phyloP scores from a whole-genome alignment of 2,113 vertebrate genomes.

The Falco punctatus region DNA sequence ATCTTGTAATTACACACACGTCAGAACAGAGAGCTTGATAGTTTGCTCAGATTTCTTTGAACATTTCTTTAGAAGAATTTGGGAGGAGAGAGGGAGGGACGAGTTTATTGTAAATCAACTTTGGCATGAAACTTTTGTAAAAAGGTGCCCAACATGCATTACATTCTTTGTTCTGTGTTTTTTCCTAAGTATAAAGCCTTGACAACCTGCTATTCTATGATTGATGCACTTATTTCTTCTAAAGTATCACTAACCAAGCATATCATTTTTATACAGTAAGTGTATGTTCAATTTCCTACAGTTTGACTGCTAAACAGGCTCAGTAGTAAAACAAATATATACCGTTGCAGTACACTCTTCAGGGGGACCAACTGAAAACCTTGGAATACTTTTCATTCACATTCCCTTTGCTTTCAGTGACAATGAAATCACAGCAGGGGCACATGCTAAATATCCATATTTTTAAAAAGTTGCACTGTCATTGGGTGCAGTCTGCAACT shows the following conservation, averaged over 20 bases:
- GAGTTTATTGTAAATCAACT: slow-evolving; percentile 53
- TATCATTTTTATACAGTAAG: slow-evolving; percentile 82
- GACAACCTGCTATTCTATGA: slow-evolving; percentile 78
- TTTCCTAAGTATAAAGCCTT: slow-evolving; percentile 72
- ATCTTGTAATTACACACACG: slow-evolving; percentile 52
- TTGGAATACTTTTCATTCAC: neutral
- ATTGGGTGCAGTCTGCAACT: slow-evolving; percentile 29
- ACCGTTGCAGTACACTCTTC: slow-evolving; percentile 47
- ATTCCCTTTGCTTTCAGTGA: neutral
- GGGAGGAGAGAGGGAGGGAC: neutral
- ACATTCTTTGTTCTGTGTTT: slow-evolving; percentile 73
- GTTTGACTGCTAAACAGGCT: slow-evolving; percentile 81
- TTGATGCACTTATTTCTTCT: slow-evolving; percentile 83
- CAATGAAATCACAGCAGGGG: slow-evolving; percentile 35
- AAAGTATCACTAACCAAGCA: slow-evolving; percentile 83
- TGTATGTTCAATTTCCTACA: slow-evolving; percentile 82
- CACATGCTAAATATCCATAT: slow-evolving; percentile 29
- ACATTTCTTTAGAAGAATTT: neutral
- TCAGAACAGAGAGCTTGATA: slow-evolving; percentile 23
- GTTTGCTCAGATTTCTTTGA: neutral
- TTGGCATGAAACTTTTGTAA: slow-evolving; percentile 65
- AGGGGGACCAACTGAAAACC: slow-evolving; percentile 48
- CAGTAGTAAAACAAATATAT: slow-evolving; percentile 71
- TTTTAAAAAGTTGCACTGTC: slow-evolving; percentile 28
- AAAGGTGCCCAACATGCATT: slow-evolving; percentile 61